Evolutionary conservation across 2,113 vertebrate genomes (phyloP).

Genomic region (Pterophyllum scalare): DNA sequence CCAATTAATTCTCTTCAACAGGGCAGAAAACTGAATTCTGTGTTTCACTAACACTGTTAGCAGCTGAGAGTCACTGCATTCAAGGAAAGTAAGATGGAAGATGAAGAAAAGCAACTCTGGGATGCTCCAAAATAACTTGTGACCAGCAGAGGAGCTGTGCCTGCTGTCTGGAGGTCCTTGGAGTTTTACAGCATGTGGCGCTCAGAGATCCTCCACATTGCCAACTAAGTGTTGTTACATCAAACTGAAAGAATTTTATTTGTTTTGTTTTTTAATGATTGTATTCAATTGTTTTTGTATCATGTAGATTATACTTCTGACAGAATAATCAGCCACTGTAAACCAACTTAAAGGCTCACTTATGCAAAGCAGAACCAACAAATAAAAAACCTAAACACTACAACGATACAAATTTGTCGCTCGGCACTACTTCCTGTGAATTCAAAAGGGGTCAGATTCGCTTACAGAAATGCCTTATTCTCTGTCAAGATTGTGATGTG

Average conservation of each 20-base stretch:
- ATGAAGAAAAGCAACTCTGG: not conserved
- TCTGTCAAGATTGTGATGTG: not conserved
- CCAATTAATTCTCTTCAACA: no score
- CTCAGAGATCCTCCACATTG: not conserved
- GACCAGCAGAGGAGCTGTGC: not conserved
- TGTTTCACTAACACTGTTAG: not conserved
- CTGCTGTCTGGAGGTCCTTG: not conserved
- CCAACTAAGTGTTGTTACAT: not conserved
- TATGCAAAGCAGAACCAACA: no score
- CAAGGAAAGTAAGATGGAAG: not conserved
- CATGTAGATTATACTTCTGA: not conserved
- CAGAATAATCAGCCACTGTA: not conserved
- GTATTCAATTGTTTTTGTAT: not conserved
- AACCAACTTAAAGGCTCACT: not conserved
- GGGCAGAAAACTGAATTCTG: not conserved
- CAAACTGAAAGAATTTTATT: not conserved
- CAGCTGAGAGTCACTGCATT: not conserved
- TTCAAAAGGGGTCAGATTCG: not conserved
- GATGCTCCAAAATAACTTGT: not conserved
- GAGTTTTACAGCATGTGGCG: no score
- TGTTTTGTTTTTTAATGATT: not conserved
- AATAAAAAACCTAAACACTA: not conserved
- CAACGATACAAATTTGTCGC: not conserved
- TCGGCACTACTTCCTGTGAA: not conserved
- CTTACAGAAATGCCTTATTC: not conserved